A percentile compares a stretch with the other conserved stretches of the same genome.
Conservation (phyloP, 1,140 invertebrate genomes). For the Drosophila baimaii region DNA sequence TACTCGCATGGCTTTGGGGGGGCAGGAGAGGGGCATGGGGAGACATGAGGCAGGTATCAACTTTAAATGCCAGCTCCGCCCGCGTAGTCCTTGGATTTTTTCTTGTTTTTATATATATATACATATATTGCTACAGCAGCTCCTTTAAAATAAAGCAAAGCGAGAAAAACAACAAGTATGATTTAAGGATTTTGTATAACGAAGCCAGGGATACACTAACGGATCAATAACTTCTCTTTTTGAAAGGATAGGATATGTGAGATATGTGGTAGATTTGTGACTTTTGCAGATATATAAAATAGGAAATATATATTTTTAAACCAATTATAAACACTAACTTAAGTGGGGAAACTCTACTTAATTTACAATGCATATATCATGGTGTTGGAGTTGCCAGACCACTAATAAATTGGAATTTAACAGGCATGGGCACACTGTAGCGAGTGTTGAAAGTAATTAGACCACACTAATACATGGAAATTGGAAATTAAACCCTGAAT, state of each 20-base stretch:
- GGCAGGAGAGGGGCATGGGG: neutral
- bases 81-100: slow-evolving; percentile 9
- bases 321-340: neutral
- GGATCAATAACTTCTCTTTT: neutral
- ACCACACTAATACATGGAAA: neutral
- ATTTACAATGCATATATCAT: no score
- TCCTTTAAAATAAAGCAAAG: slow-evolving; percentile 46
- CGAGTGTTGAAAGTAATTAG: neutral
- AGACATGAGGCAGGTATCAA: slow-evolving; percentile 29
- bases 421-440: no score
- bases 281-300: neutral
- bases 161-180: slow-evolving; percentile 19
- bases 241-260: neutral
- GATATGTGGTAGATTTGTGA: neutral
- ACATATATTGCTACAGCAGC: slow-evolving; percentile 20
- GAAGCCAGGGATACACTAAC: slow-evolving; percentile 14
- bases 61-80: slow-evolving; percentile 62
- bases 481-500: neutral
- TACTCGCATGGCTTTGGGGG: slow-evolving; percentile 25
- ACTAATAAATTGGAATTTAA: no score
- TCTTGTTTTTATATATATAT: slow-evolving; percentile 23
- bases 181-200: neutral
- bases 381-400: no score
- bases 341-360: no score
- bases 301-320: neutral